These are phyloP conservation scores for Leuciscus waleckii DNA, from an alignment of 2,797 vertebrate species.

Conservation along the genomic window DNA sequence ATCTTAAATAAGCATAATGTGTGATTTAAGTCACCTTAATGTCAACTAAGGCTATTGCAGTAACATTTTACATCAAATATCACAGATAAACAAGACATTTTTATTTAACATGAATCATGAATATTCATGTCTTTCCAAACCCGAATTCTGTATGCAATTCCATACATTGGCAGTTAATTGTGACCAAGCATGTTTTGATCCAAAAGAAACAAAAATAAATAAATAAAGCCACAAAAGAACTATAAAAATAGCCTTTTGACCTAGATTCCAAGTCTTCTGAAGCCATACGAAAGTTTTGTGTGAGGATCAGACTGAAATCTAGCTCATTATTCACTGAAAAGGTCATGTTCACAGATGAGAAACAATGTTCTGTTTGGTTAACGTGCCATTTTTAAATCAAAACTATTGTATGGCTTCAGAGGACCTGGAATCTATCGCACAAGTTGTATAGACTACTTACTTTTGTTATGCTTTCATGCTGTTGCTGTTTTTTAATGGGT, in stretches of 20 bases:
- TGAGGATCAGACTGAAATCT: not conserved
- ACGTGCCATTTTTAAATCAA: not conserved
- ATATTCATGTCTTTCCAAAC: not conserved
- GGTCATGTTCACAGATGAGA: slow-evolving; percentile 24
- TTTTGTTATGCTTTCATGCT: not conserved
- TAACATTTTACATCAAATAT: not conserved
- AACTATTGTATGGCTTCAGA: not conserved
- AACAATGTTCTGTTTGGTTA: slow-evolving; percentile 17
- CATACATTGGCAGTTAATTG: not conserved
- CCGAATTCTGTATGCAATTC: not conserved
- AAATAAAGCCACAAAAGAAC: not conserved
- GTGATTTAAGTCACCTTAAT: not conserved
- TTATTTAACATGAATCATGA: not conserved
- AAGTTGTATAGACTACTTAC: not conserved
- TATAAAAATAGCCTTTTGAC: not conserved
- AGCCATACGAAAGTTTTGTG: not conserved
- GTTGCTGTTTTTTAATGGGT: not conserved
- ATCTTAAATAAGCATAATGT: slow-evolving; percentile 1
- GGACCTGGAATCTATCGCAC: not conserved
- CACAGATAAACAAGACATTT: not conserved
- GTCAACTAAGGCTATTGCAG: not conserved
- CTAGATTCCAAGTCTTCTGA: slow-evolving; percentile 5
- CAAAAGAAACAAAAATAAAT: not conserved
- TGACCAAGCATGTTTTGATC: not conserved
- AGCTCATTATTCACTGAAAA: slow-evolving; percentile 22